These are phyloP conservation scores for Physella acuta DNA, from an alignment of 1,140 invertebrate genomes.

Conservation along the genomic window DNA sequence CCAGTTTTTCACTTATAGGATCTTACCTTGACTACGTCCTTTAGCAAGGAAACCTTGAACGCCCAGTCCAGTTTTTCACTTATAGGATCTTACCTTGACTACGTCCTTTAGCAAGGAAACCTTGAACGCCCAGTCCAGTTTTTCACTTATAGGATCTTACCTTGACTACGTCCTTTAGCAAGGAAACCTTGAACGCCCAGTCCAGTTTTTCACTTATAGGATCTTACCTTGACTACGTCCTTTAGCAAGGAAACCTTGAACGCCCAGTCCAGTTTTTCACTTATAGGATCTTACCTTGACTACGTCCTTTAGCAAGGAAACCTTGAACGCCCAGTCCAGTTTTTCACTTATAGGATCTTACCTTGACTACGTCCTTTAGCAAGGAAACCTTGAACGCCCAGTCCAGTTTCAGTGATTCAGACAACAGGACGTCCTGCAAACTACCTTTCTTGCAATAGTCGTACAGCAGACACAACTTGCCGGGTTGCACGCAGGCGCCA, in stretches of 20 bases:
- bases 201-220: constrained; percentile 78
- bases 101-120: no score
- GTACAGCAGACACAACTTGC: constrained; percentile 61
- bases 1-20: no score
- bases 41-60: no score
- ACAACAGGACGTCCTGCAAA: constrained; percentile 78
- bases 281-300: constrained; percentile 67
- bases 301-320: constrained; percentile 90
- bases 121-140: no score
- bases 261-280: constrained; percentile 87
- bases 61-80: no score
- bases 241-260: constrained; percentile 89
- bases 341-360: constrained; percentile 65
- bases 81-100: no score
- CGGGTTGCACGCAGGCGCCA: constrained; percentile 83
- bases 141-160: constrained; percentile 60
- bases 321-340: constrained; percentile 87
- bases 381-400: constrained; percentile 88
- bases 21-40: no score
- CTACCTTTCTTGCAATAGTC: constrained; percentile 53
- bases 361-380: constrained; percentile 86
- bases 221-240: constrained; percentile 77
- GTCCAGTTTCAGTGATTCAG: constrained; percentile 86
- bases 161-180: no score
- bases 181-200: constrained; percentile 85